phyloP scores from a whole-genome alignment of 2,888 invertebrate genomes.

The Apantesis nais region DNA sequence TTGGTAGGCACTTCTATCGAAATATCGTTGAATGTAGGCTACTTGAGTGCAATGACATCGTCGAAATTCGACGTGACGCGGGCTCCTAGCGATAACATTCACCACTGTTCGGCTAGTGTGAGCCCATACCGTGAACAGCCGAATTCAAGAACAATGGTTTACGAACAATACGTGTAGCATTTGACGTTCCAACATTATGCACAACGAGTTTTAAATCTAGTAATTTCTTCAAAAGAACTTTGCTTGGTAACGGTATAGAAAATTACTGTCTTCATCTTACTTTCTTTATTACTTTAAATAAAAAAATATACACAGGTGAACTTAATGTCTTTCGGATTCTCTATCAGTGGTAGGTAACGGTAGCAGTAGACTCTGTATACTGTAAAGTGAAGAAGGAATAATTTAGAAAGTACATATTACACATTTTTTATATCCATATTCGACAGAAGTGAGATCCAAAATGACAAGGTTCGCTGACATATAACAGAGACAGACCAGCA shows the following conservation, averaged over 20 bases:
- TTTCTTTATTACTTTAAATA: not conserved
- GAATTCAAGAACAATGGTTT: constrained; percentile 38
- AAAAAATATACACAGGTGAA: not conserved
- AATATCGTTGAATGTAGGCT: constrained; percentile 75
- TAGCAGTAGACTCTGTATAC: too few species aligned
- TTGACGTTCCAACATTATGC: not conserved
- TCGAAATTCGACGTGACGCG: constrained; percentile 47
- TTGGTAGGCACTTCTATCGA: constrained; percentile 57
- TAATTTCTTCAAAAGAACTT: not conserved
- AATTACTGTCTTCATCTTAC: not conserved
- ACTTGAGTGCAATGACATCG: constrained; percentile 74
- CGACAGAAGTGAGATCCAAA: not conserved
- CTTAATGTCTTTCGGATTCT: not conserved
- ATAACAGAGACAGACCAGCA: not conserved
- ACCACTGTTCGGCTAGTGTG: constrained; percentile 8
- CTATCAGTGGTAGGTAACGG: not conserved
- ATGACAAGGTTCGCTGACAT: not conserved
- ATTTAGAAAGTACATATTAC: not conserved
- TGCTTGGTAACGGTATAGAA: not conserved
- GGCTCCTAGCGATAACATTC: constrained; percentile 22
- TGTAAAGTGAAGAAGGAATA: not conserved
- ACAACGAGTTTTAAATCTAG: not conserved
- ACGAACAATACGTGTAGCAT: constrained; percentile 20
- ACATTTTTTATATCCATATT: too few species aligned
- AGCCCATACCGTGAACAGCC: constrained; percentile 27